Evolutionary conservation across 2,888 invertebrate genomes (phyloP), one percentile per base, ranked within the genome.

Genomic region (Drosophila setosimentum): DNA sequence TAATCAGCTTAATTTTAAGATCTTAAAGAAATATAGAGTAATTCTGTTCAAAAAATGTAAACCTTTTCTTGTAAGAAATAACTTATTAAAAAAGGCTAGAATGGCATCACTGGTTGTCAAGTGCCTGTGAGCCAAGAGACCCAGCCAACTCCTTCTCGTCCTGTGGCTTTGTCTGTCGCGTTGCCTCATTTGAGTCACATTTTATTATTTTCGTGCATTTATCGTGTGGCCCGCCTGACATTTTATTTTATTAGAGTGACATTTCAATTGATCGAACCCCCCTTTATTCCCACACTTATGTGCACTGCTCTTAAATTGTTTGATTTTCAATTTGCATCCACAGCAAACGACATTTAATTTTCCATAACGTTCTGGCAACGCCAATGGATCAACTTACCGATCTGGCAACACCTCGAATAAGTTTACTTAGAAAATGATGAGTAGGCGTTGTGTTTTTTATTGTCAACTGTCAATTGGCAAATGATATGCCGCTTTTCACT

Each of bases 221-320:
- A 87, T 87, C 90, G 87, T 89, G 62, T 75, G 78, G 78, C 76
- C 77, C 57, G 80, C 63, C 69, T 80, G 80, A 68, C 87, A 78
- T 87, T 90, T 90, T 82, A 89, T 87, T 90, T 87, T 90, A 89
- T 90, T 90, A 89, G 79, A 82, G 69, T 79, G 89, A 78, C 89
- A 89, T 78, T 80, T 90, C 80, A 87, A 90, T 87, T 87, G 90
- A 80, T 90, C 75, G 80, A 21, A 30, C 10, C 21, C 45, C 59
- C 66, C 69, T 49, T 42, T 75, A 29, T 7, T 37, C 51, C 62
- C 68, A 67, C 53, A 71, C 48, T 33, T 51, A 51, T 60, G 7
- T 53, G 63, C 42, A 61, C 58, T 69, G 50, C 32, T 42, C 48
- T 61, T 58, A 71, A 51, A 63, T 58, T 40, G 27, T 7, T 30